These are phyloP conservation scores for Hydrolagus affinis DNA, from an alignment of 2,113 vertebrate species.

Conservation along the genomic window DNA sequence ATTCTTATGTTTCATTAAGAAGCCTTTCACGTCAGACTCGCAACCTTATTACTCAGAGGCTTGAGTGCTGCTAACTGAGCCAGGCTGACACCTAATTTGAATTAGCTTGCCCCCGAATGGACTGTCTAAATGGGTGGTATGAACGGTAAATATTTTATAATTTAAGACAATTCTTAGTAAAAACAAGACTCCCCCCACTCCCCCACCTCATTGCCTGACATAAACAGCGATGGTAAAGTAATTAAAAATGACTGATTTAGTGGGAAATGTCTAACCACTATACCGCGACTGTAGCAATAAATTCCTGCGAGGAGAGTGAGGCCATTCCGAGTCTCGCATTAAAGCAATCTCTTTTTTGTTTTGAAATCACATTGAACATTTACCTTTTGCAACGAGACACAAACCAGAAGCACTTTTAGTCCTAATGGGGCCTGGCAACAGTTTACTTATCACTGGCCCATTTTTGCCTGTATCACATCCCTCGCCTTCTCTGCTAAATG, in stretches of 20 bases:
- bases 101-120: no score
- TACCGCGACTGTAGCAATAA: background rate
- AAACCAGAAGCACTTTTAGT: background rate
- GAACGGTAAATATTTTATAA: background rate
- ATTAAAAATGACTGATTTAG: background rate
- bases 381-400: background rate
- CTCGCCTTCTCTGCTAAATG: background rate
- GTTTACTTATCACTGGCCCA: conserved; percentile 6
- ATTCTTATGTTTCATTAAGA: no score
- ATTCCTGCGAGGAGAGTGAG: background rate
- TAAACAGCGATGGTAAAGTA: background rate
- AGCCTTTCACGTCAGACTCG: no score
- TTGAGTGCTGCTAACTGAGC: no score
- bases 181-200: background rate
- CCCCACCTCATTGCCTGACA: no score
- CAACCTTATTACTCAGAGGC: no score
- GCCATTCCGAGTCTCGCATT: background rate
- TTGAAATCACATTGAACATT: background rate
- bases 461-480: background rate
- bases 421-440: background rate
- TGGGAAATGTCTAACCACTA: no score
- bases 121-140: no score
- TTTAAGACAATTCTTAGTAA: background rate
- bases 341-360: background rate
- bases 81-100: no score